Evolutionary conservation across 1,140 invertebrate genomes (phyloP), one percentile per base, ranked within the genome.

Genomic region (Drosophila paulistorum): DNA sequence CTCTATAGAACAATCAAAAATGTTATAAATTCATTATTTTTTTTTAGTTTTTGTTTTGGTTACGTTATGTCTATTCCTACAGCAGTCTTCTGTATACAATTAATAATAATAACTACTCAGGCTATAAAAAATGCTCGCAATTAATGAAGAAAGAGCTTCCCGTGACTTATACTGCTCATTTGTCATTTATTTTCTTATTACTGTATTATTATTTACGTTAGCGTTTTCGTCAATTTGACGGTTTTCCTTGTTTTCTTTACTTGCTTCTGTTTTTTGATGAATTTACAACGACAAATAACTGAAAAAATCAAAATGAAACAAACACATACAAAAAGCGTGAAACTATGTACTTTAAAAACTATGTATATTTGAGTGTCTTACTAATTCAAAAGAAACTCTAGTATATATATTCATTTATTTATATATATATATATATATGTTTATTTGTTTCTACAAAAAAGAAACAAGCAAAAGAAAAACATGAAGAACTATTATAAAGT

Each of bases 291-390:
- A 63, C 37, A 45, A 45, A 39, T 42, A 26, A 39, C 9, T 60
- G 30, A 62, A 57, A 17, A 51, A 61, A 17, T 35, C 45, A 65
- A 45, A 30, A 77, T 59, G 54, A 58, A 55, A 30, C 39, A 58
- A 54, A 45, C 39, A 60, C 59, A 55, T 5, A 30, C 51, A 59
- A 42, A 61, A 59, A 14, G 61, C 59, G 30, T 30, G 6, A 54
- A 71, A 64, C 26, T 62, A 73, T 68, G 76, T 83, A 86, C 76
- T 86, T 86, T 68, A 77, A 66, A 61, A 61, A 64, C 58, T 62
- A 51, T 51, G 33, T 74, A 67, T 59, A 65, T 64, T 30, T 68
- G 65, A 77, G 79, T 85, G 82, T 86, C 81, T 85, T 85, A 77
- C 41, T 48, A 65, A 58, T 64, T 79, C 39, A 33, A 77, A 59